Conservation (phyloP, 2,113 vertebrate genomes). For the Mesoclemmys tuberculata region DNA sequence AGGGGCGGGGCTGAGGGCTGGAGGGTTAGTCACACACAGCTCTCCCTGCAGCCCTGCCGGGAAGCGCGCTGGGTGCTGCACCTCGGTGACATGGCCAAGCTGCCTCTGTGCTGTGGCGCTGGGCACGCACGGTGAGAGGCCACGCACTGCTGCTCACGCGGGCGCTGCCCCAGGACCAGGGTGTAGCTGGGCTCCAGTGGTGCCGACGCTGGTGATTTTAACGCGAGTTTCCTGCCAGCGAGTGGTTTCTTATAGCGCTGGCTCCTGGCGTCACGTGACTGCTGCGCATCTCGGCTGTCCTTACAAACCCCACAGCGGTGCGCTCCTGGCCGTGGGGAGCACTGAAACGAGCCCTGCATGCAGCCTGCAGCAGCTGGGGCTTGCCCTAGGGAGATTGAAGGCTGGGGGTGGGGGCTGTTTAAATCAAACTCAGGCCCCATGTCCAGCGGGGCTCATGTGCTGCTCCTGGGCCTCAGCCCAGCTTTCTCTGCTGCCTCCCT, state of each 20-base stretch:
- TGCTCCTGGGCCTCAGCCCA: too few relatives aligned
- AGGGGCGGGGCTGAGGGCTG: not conserved
- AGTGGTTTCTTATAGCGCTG: not conserved
- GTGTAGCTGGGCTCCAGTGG: too few relatives aligned
- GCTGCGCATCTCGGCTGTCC: not conserved
- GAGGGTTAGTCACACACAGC: not conserved
- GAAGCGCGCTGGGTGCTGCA: not conserved
- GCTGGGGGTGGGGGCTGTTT: too few relatives aligned
- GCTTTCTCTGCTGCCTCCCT: too few relatives aligned
- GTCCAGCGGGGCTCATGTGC: not conserved
- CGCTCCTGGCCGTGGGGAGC: not conserved
- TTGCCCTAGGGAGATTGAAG: not conserved
- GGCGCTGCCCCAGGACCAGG: not conserved
- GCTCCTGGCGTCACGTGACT: not conserved
- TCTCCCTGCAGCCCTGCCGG: not conserved
- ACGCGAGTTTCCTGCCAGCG: not conserved
- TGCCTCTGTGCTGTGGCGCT: too few relatives aligned
- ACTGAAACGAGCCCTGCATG: not conserved
- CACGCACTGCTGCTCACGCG: not conserved
- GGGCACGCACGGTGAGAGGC: too few relatives aligned
- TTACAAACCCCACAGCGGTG: not conserved
- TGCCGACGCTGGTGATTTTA: not conserved
- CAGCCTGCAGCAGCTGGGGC: too few relatives aligned
- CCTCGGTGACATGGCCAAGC: not conserved
- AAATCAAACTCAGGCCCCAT: not conserved